Evolutionary conservation across 2,797 vertebrate genomes (phyloP).

Genomic region (Hydrophis major): DNA sequence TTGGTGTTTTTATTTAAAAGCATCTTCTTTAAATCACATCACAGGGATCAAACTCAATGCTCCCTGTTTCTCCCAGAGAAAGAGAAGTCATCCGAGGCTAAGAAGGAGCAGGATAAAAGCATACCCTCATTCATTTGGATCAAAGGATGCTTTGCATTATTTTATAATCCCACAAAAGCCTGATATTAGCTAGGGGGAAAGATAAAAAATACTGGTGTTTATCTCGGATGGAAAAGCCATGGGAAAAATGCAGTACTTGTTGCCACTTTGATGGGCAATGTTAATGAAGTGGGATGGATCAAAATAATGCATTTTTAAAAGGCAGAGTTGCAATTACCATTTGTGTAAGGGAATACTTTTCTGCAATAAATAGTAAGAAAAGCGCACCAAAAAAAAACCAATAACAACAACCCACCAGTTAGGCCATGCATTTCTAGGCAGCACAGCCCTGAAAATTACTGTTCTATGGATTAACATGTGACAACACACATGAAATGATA

Average conservation of each 20-base stretch:
- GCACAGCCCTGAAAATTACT: background rate
- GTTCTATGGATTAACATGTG: background rate
- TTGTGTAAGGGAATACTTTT: background rate
- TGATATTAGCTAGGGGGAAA: background rate
- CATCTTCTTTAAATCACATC: conserved; percentile 28
- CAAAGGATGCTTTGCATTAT: background rate
- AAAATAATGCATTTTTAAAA: background rate
- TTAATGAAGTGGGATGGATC: background rate
- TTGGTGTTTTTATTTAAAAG: conserved; percentile 18
- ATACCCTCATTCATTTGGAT: conserved; percentile 6
- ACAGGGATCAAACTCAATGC: background rate
- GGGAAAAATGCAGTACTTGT: background rate
- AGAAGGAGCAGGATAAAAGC: background rate
- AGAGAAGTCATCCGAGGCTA: background rate
- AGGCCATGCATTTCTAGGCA: background rate
- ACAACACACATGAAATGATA: background rate
- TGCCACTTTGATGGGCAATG: background rate
- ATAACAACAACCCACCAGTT: background rate
- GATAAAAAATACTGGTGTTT: conserved; percentile 2
- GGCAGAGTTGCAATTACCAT: background rate
- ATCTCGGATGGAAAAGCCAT: background rate
- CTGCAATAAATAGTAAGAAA: background rate
- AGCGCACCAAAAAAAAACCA: background rate
- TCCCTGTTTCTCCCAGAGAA: accelerated
- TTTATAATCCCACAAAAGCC: background rate